Evolutionary conservation across 2,797 vertebrate genomes (phyloP).

Genomic region (Danio jaintianensis): DNA sequence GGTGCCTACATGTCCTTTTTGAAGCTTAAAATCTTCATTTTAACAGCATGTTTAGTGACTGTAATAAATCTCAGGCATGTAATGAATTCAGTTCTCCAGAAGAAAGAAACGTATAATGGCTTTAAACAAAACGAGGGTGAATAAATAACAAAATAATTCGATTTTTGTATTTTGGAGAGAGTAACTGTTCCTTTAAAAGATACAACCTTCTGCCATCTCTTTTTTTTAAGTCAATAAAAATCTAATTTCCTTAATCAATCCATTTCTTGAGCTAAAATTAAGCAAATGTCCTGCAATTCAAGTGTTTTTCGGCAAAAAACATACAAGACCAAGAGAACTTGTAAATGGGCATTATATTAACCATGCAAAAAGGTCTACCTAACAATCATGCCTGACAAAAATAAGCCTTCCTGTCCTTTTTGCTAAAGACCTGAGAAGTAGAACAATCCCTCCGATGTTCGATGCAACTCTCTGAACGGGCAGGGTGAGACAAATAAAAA

Average conservation of each 20-base stretch:
- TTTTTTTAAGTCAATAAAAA: conserved; percentile 69
- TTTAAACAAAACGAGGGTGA: neutral
- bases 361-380: conserved; percentile 44
- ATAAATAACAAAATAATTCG: neutral
- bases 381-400: conserved; percentile 46
- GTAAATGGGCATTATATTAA: conserved; percentile 30
- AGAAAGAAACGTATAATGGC: neutral
- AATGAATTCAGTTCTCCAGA: neutral
- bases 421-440: conserved; percentile 50
- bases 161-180: neutral
- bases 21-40: neutral
- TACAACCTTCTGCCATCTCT: conserved; percentile 54
- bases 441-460: conserved; percentile 39
- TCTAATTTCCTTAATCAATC: conserved; percentile 69
- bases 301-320: conserved; percentile 45
- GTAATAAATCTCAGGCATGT: no score
- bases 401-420: conserved; percentile 49
- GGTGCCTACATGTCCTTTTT: neutral
- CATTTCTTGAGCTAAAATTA: conserved; percentile 66
- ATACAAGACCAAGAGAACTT: conserved; percentile 37
- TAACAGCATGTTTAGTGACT: no score
- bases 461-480: conserved; percentile 42
- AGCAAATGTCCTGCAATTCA: conserved; percentile 55
- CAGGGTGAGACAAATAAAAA: conserved; percentile 40
- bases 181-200: conserved; percentile 11